A percentile compares a stretch with the other conserved stretches of the same genome.
Evolutionary conservation across 2,797 vertebrate species (phyloP).

Genomic region (Urosaurus nigricauda): DNA sequence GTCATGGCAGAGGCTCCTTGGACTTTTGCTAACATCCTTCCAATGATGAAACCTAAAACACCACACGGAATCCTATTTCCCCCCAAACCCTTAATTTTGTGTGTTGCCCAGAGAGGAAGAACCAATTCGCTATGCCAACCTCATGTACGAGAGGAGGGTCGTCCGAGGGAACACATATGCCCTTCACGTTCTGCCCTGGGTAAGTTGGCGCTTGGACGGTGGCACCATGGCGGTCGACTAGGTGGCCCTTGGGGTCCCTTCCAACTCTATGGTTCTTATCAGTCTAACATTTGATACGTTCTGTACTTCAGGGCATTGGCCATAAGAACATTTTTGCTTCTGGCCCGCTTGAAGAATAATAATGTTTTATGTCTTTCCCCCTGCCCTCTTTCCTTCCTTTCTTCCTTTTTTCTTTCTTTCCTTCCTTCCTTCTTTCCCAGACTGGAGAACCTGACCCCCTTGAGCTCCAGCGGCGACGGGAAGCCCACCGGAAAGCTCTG

Average conservation of each 20-base stretch:
- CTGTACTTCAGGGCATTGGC: too few relatives aligned
- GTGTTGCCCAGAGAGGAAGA: conserved; percentile 77
- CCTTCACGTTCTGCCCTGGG: conserved; percentile 76
- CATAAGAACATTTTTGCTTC: too few relatives aligned
- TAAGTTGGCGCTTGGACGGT: conserved; percentile 64
- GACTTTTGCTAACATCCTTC: background rate
- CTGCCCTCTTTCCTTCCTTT: too few relatives aligned
- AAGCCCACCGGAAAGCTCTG: conserved; percentile 75
- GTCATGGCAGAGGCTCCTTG: too few relatives aligned
- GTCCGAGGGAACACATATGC: conserved; percentile 89
- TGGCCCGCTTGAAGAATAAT: too few relatives aligned
- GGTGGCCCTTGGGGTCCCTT: too few relatives aligned
- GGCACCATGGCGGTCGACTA: too few relatives aligned
- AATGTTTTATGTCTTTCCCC: too few relatives aligned
- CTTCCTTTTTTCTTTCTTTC: background rate
- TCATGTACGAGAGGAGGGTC: conserved; percentile 92
- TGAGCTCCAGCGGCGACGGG: conserved; percentile 81
- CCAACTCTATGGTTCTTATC: too few relatives aligned
- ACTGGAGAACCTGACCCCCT: conserved; percentile 68
- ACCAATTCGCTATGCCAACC: conserved; percentile 81
- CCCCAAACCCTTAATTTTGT: background rate
- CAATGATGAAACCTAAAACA: too few relatives aligned
- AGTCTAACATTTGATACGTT: too few relatives aligned
- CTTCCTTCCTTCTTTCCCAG: conserved; percentile 53
- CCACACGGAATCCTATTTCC: background rate